Percentiles rank a stretch among this genome's conserved stretches.
Conservation (phyloP, 2,888 invertebrate species). For the Trypoxylon attenuatum region DNA sequence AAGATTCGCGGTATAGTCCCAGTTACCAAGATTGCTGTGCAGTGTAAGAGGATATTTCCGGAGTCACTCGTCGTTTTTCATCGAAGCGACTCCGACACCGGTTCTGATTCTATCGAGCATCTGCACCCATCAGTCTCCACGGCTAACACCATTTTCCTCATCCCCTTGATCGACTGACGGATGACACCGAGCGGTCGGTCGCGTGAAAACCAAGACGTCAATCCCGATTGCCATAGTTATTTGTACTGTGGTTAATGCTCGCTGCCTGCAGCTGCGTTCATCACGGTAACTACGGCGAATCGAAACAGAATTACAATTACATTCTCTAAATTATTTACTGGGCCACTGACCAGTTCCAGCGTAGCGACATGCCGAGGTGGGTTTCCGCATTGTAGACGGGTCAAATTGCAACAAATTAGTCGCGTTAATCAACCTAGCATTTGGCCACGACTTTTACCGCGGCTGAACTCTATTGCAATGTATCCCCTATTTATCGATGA, state of each 20-base stretch:
- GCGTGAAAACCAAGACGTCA: slow-evolving; percentile 23
- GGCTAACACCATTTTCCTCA: slow-evolving; percentile 6
- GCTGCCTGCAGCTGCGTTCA: neutral
- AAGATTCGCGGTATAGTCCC: too few relatives aligned
- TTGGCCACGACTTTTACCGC: slow-evolving; percentile 57
- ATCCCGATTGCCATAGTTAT: slow-evolving; percentile 4
- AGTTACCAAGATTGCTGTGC: too few relatives aligned
- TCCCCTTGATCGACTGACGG: neutral
- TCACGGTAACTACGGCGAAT: slow-evolving; percentile 18
- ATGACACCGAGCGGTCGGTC: neutral
- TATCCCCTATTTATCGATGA: too few relatives aligned
- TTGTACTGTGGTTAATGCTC: too few relatives aligned
- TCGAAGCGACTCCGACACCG: neutral
- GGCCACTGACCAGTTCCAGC: slow-evolving; percentile 32
- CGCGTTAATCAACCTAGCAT: slow-evolving; percentile 66
- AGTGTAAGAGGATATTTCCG: too few relatives aligned
- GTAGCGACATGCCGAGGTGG: slow-evolving; percentile 19
- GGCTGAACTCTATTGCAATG: too few relatives aligned
- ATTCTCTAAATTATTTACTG: slow-evolving; percentile 67
- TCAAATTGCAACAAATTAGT: slow-evolving; percentile 71
- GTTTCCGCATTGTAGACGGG: slow-evolving; percentile 48
- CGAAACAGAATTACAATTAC: slow-evolving; percentile 67
- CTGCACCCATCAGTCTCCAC: slow-evolving; percentile 13
- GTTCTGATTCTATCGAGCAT: slow-evolving; percentile 25
- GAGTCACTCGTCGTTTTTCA: neutral